These are phyloP conservation scores for Parnassius apollo DNA, from an alignment of 2,888 invertebrate species.

Conservation along the genomic window DNA sequence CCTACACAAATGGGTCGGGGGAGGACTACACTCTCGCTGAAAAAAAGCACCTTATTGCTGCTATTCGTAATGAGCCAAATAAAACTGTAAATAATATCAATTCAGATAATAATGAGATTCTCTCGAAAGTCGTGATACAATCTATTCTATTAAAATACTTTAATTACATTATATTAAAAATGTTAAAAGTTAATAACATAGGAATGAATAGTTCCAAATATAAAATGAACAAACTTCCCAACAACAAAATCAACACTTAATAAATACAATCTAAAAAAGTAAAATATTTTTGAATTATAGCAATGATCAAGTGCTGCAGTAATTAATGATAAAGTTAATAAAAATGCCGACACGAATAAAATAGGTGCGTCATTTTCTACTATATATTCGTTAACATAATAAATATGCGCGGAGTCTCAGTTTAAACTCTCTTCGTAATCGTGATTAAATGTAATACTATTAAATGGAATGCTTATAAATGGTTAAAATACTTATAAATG, in stretches of 20 bases:
- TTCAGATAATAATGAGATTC: constrained; percentile 50
- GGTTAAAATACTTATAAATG: too few relatives aligned
- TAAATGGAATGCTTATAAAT: too few relatives aligned
- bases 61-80: constrained; percentile 15
- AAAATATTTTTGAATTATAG: constrained; percentile 1
- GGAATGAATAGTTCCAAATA: background rate
- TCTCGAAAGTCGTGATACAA: background rate
- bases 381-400: constrained; percentile 67
- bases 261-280: background rate
- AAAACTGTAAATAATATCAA: constrained; percentile 52
- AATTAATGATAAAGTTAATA: constrained; percentile 48
- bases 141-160: background rate
- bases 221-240: constrained; percentile 14
- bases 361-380: constrained; percentile 62
- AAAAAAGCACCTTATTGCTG: too few relatives aligned
- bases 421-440: constrained; percentile 38
- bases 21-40: too few relatives aligned
- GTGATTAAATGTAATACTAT: too few relatives aligned
- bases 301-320: constrained; percentile 48
- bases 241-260: constrained; percentile 1
- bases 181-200: background rate
- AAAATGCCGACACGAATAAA: constrained; percentile 48
- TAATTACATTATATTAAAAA: constrained; percentile 7
- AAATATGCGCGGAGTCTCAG: constrained; percentile 44
- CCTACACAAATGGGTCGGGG: too few relatives aligned